phyloP scores from a whole-genome alignment of 1,140 invertebrate genomes.

The Melanaphis sacchari region DNA sequence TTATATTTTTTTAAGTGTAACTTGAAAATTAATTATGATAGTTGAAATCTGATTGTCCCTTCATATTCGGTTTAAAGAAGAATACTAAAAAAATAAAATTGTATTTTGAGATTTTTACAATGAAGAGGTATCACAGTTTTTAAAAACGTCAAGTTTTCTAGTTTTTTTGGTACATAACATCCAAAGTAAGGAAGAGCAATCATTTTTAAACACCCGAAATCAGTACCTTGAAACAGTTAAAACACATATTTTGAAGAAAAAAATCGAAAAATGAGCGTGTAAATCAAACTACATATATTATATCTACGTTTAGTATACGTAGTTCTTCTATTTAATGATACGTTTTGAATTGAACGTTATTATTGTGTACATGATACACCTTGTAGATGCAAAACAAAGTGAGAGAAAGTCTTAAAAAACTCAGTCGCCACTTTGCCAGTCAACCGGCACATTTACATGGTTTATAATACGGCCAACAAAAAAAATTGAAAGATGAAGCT shows the following conservation, averaged over 20 bases:
- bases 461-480: background rate
- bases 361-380: background rate
- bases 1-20: too few species aligned
- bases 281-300: background rate
- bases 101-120: too few species aligned
- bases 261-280: background rate
- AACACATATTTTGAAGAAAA: background rate
- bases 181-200: too few species aligned
- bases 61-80: too few species aligned
- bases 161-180: too few species aligned
- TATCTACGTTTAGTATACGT: background rate
- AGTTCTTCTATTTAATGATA: constrained; percentile 11
- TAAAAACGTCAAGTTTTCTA: too few species aligned
- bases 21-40: too few species aligned
- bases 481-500: constrained; percentile 24
- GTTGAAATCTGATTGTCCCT: too few species aligned
- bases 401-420: constrained; percentile 37
- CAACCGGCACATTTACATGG: constrained; percentile 39
- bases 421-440: background rate
- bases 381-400: constrained; percentile 13
- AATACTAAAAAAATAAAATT: too few species aligned
- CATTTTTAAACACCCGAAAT: background rate
- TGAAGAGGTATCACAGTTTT: too few species aligned
- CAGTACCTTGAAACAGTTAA: background rate
- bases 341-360: background rate